phyloP scores from a whole-genome alignment of 2,888 invertebrate species.

The Phytoseiulus persimilis region DNA sequence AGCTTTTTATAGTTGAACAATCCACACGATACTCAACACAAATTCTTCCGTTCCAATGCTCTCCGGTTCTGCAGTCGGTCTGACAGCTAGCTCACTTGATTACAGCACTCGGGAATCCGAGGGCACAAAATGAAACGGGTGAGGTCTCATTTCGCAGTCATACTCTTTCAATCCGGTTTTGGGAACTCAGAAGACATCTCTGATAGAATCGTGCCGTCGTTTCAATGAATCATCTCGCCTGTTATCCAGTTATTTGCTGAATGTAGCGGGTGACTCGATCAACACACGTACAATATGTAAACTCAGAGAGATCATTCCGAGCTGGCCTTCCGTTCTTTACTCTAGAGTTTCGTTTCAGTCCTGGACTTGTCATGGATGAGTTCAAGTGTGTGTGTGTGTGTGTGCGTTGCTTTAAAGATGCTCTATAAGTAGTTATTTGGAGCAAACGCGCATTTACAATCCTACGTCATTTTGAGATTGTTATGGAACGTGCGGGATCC shows the following conservation, averaged over 20 bases:
- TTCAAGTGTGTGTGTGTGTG: not conserved
- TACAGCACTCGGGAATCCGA: not conserved
- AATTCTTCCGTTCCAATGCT: not conserved
- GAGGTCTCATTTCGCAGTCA: not conserved
- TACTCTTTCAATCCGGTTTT: not conserved
- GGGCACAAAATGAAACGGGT: not conserved
- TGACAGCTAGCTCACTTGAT: not conserved
- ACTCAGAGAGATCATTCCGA: not conserved
- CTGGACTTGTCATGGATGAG: not conserved
- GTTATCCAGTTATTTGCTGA: not conserved
- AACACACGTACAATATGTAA: not conserved
- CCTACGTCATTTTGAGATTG: not conserved
- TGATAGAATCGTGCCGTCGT: not conserved
- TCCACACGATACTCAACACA: not conserved
- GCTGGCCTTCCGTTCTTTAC: not conserved
- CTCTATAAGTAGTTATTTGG: not conserved
- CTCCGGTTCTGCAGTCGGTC: not conserved
- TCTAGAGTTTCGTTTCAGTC: not conserved
- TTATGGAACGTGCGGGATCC: not conserved
- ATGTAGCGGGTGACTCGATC: not conserved
- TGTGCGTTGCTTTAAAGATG: constrained; percentile 5
- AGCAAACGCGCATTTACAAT: not conserved
- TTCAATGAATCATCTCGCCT: not conserved
- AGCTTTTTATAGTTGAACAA: not conserved
- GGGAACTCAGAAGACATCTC: not conserved